phyloP scores from a whole-genome alignment of 2,797 vertebrate genomes.

The Cynopterus sphinx region DNA sequence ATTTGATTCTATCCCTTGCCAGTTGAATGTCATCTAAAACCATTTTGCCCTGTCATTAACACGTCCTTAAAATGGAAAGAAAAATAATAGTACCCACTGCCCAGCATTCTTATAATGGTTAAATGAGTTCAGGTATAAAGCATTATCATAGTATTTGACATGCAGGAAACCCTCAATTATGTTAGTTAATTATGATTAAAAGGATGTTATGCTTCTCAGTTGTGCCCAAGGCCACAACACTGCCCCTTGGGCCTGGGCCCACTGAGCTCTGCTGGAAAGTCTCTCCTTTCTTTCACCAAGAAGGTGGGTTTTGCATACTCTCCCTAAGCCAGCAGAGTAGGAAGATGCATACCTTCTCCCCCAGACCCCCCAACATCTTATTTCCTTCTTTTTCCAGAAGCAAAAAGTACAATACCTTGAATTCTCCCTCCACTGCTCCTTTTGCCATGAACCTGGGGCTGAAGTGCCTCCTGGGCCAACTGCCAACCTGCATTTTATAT shows the following conservation, averaged over 20 bases:
- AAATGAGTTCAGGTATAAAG: not conserved
- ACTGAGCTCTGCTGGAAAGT: not conserved
- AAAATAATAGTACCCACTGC: not conserved
- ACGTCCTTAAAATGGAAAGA: not conserved
- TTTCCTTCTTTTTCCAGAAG: not conserved
- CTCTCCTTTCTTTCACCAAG: not conserved
- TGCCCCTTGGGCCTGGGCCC: not conserved
- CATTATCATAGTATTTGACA: not conserved
- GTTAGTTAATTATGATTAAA: not conserved
- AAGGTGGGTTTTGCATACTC: not conserved
- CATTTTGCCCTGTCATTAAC: not conserved
- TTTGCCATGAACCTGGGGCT: not conserved
- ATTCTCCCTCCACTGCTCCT: not conserved
- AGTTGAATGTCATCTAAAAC: not conserved
- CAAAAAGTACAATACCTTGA: not conserved
- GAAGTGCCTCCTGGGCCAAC: not conserved
- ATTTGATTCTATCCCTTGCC: not conserved
- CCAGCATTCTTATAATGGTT: not conserved
- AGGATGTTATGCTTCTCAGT: not conserved
- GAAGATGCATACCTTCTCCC: not conserved
- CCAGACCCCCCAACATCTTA: not conserved
- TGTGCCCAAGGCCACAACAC: not conserved
- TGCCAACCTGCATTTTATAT: accelerated
- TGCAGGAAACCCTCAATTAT: not conserved
- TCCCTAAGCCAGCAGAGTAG: not conserved